Conservation (phyloP, 2,888 invertebrate genomes). For the Atrina japonica region DNA sequence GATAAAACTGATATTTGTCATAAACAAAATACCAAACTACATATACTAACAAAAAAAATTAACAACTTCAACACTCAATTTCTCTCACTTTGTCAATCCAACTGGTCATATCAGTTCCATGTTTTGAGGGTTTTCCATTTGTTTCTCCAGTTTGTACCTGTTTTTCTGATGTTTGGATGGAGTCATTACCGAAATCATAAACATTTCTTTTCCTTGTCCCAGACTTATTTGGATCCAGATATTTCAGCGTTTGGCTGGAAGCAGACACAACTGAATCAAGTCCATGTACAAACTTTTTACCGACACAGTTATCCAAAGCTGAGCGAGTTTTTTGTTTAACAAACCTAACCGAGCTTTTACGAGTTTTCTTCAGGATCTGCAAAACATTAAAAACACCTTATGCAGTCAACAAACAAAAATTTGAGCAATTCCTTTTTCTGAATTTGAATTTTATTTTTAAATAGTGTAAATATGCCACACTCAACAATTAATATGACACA, state of each 20-base stretch:
- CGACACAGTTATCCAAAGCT: conserved; percentile 14
- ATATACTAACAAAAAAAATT: too few relatives aligned
- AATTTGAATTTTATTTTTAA: too few relatives aligned
- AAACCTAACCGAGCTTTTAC: conserved; percentile 1
- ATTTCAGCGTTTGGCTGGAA: background rate
- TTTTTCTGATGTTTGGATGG: conserved; percentile 26
- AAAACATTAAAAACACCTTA: background rate
- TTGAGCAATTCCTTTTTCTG: too few relatives aligned
- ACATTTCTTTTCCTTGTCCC: background rate
- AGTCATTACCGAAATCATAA: too few relatives aligned
- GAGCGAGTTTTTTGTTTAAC: background rate
- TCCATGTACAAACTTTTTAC: conserved; percentile 9
- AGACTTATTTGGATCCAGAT: conserved; percentile 5
- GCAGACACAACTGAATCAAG: conserved; percentile 10
- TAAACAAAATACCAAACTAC: too few relatives aligned
- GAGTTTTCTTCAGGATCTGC: conserved; percentile 15
- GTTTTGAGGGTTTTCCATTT: background rate
- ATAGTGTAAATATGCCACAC: too few relatives aligned
- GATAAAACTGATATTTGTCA: too few relatives aligned
- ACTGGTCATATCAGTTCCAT: background rate
- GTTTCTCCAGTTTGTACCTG: conserved; percentile 20
- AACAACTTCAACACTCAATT: too few relatives aligned
- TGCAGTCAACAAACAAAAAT: too few relatives aligned
- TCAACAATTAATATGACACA: too few relatives aligned
- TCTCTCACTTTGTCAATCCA: conserved; percentile 9